A percentile compares a stretch with the other conserved stretches of the same genome.
phyloP scores from a whole-genome alignment of 2,113 vertebrate species.

The Urocolius indicus region DNA sequence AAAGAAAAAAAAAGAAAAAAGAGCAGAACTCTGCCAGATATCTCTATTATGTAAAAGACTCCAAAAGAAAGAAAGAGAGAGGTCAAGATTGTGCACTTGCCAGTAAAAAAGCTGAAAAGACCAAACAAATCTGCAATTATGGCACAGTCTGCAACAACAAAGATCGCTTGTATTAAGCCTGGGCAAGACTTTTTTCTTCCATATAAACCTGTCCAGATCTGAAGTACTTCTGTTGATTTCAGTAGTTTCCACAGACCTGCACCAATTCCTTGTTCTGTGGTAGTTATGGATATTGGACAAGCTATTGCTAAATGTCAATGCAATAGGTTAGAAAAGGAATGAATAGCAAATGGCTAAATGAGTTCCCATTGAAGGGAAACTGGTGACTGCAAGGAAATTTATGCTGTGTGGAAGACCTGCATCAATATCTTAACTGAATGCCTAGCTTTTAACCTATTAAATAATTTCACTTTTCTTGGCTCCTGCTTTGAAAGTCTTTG shows the following conservation, averaged over 20 bases:
- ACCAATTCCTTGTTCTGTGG: neutral
- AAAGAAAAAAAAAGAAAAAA: neutral
- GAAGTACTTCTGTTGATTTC: neutral
- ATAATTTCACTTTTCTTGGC: neutral
- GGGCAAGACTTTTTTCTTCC: neutral
- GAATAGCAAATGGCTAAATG: neutral
- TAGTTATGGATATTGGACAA: neutral
- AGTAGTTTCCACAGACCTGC: neutral
- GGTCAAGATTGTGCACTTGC: neutral
- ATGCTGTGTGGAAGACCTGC: neutral
- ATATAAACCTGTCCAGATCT: neutral
- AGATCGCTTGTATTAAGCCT: neutral
- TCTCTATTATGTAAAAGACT: neutral
- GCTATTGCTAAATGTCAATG: neutral
- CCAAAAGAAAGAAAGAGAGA: neutral
- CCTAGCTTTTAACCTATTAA: neutral
- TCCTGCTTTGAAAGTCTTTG: neutral
- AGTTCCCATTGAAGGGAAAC: neutral
- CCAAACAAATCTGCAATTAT: slow-evolving; percentile 1
- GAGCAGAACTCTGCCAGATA: neutral
- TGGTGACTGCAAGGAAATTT: neutral
- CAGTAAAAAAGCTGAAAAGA: slow-evolving; percentile 21
- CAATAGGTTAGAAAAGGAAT: neutral
- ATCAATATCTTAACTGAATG: neutral
- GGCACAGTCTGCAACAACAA: slow-evolving; percentile 27